A percentile compares a stretch with the other conserved stretches of the same genome.
Conservation (phyloP, 2,888 invertebrate species). For the Synanthedon formicaeformis region DNA sequence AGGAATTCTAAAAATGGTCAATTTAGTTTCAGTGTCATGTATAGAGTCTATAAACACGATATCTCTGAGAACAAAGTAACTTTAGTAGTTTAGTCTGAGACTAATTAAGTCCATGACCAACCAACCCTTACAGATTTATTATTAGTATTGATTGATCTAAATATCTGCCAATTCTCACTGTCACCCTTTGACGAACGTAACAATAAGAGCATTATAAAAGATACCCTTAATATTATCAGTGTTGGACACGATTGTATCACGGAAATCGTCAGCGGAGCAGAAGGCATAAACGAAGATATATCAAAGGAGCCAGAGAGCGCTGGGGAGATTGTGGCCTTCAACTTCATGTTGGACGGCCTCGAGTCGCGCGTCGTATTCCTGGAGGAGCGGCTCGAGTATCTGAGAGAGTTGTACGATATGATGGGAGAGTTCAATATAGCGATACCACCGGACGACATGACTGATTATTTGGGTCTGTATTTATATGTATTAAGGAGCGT, state of each 20-base stretch:
- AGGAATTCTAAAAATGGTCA: no score
- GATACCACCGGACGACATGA: constrained; percentile 78
- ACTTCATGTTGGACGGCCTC: constrained; percentile 77
- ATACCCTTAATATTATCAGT: constrained; percentile 30
- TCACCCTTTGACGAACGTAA: no score
- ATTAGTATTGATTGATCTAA: no score
- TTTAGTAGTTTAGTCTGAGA: no score
- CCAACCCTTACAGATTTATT: no score
- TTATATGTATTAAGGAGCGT: no score
- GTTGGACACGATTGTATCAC: constrained; percentile 73
- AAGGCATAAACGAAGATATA: constrained; percentile 74
- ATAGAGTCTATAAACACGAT: no score
- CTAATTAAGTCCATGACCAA: no score
- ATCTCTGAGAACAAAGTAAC: no score
- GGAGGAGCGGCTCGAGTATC: constrained; percentile 81
- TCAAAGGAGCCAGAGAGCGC: constrained; percentile 77
- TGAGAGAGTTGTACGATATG: constrained; percentile 85
- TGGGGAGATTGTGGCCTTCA: constrained; percentile 77
- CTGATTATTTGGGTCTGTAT: constrained; percentile 66
- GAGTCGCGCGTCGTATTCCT: constrained; percentile 76
- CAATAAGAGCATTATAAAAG: no score
- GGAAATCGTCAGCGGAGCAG: constrained; percentile 73
- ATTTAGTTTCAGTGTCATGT: no score
- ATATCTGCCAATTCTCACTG: no score
- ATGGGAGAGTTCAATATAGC: constrained; percentile 84